Evolutionary conservation across 2,113 vertebrate species (phyloP).

Genomic region (Okapia johnstoni): DNA sequence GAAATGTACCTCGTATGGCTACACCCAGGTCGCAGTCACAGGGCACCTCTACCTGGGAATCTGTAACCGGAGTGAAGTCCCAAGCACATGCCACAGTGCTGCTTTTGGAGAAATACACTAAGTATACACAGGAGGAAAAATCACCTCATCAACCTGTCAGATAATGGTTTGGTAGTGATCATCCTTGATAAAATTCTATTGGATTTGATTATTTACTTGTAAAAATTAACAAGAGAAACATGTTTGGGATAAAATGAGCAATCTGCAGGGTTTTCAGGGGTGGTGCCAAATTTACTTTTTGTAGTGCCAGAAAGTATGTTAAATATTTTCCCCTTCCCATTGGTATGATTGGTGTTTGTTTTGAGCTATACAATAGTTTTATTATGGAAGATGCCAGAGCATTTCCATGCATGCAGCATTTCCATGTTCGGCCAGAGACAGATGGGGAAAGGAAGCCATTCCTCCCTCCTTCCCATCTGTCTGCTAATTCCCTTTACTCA

Average conservation of each 20-base stretch:
- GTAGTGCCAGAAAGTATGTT: constrained; percentile 1
- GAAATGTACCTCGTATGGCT: not conserved
- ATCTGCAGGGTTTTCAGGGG: not conserved
- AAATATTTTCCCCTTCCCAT: not conserved
- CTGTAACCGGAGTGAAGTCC: not conserved
- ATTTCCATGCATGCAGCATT: not conserved
- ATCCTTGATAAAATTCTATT: not conserved
- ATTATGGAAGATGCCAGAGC: not conserved
- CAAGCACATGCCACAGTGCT: not conserved
- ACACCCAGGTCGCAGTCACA: not conserved
- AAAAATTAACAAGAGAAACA: constrained; percentile 26
- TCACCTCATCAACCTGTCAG: not conserved
- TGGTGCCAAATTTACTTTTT: not conserved
- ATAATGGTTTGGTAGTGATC: not conserved
- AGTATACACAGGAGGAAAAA: not conserved
- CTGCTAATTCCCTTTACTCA: not conserved
- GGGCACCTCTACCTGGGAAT: not conserved
- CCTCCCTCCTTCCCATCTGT: not conserved
- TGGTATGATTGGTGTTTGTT: not conserved
- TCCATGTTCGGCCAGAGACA: not conserved
- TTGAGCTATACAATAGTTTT: not conserved
- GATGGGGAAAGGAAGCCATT: not conserved
- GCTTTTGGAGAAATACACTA: not conserved
- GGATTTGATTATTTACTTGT: constrained; percentile 3
- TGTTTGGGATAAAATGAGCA: not conserved